Base-by-base conservation (phyloP, 2,888 invertebrate genomes). In the Ennomos erosarius region DNA sequence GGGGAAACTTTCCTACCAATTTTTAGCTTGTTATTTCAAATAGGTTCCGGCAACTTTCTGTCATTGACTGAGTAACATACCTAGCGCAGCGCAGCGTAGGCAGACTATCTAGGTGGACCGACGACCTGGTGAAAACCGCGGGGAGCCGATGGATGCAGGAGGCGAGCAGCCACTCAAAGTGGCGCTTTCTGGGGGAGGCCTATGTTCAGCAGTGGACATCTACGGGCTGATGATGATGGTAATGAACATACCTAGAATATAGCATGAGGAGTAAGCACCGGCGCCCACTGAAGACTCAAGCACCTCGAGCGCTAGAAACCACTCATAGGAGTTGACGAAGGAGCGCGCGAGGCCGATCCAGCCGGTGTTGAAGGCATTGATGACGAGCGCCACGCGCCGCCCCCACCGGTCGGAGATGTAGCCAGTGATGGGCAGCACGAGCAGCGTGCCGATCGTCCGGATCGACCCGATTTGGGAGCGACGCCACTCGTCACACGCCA, bases 331-430 rank as follows among this genome's bases (percentile, higher is more conserved):
- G 56, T 94, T 93, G 54, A 96, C 94, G 74, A 96, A 95, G 9
- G 96, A 95, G 53, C 96, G 93, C 13, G 94, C 87, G 37, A 96
- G 83, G 2, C 97, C 97, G 54, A 95, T 87, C 75, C 95, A 82
- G 49, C 94, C 94, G 33, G 95, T 94, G 67, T 95, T 82, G 67
- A 94, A 90, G 67, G 95, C 94, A 65, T 94, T 94, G 69, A 93
- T 81, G 35, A 95, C 93, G 69, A 95, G 89, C 9, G 94, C 91
- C 43, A 93, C 92, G 67, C 94, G 93, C 35, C 96, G 92, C 2
- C 96, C 96, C 89, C 93, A 96, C 93, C 94, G 95, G 86, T 96
- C 96, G 0, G 96, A 96, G 64, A 96, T 87, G 70, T 94, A 93
- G 37, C 96, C 96, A 0, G 95, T 94, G 59, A 96, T 88, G 12